Conservation (phyloP, 53 echinoderm and acorn worm species). For the Henricia sp. region DNA sequence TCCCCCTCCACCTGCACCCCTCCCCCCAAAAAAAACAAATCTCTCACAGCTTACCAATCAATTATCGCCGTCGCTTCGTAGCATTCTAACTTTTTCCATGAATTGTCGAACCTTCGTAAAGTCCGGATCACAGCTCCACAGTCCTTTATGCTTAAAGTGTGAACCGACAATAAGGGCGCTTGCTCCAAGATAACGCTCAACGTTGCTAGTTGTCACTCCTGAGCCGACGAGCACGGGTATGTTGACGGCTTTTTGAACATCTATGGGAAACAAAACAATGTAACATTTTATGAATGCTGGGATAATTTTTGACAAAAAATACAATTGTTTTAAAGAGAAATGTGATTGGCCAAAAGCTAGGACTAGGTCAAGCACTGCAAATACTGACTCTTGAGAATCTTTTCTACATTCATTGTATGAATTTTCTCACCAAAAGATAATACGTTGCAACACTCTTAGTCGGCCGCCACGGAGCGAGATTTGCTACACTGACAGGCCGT, state of each 20-base stretch:
- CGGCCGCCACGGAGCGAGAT: too few relatives aligned
- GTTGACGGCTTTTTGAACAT: constrained; percentile 74
- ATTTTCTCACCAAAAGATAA: neutral
- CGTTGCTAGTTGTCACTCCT: constrained; percentile 81
- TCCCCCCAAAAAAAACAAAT: too few relatives aligned
- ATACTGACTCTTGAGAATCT: too few relatives aligned
- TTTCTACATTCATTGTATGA: too few relatives aligned
- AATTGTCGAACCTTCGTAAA: constrained; percentile 69
- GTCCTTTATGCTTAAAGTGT: constrained; percentile 80
- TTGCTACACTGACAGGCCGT: too few relatives aligned
- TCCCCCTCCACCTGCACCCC: neutral
- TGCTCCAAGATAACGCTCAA: constrained; percentile 70
- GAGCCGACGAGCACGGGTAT: constrained; percentile 94
- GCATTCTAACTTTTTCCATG: constrained; percentile 68
- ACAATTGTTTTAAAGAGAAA: too few relatives aligned
- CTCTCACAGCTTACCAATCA: neutral
- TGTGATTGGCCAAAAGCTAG: too few relatives aligned
- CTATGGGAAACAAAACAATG: too few relatives aligned
- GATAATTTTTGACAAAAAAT: too few relatives aligned
- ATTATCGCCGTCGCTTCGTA: constrained; percentile 20
- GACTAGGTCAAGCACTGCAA: too few relatives aligned
- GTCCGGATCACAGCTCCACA: constrained; percentile 74
- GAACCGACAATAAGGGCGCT: constrained; percentile 95
- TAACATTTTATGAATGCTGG: neutral
- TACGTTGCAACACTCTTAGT: too few relatives aligned